These are phyloP conservation scores for Myiotriccus ornatus DNA, from an alignment of 2,797 vertebrate genomes.

Conservation along the genomic window DNA sequence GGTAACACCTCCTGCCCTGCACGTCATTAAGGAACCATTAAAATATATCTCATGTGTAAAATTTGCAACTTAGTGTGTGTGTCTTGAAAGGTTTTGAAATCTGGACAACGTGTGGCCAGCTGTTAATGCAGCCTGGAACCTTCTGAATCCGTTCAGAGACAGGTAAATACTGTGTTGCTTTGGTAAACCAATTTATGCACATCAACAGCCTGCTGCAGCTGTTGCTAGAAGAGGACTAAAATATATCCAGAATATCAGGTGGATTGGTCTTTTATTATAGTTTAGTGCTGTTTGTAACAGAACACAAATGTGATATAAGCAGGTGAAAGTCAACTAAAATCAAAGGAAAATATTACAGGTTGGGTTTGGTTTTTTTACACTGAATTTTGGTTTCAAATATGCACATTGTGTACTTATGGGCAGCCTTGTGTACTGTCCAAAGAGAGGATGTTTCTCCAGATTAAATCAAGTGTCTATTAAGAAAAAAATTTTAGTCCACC, in stretches of 20 bases:
- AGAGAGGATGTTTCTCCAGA: neutral
- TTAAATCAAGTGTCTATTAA: neutral
- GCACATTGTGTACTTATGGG: neutral
- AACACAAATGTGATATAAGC: neutral
- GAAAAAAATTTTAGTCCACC: neutral
- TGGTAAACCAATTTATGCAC: neutral
- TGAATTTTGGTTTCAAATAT: neutral
- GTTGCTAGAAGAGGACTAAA: neutral
- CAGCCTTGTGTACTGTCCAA: neutral
- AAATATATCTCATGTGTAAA: neutral
- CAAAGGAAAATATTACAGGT: neutral
- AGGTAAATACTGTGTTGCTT: neutral
- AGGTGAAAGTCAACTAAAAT: neutral
- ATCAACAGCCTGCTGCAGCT: neutral
- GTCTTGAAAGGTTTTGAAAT: neutral
- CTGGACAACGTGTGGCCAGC: too few relatives aligned
- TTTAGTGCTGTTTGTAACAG: neutral
- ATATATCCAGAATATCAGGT: neutral
- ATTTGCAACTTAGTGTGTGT: accelerated
- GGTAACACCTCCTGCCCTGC: neutral
- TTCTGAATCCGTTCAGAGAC: neutral
- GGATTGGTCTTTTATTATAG: neutral
- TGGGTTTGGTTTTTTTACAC: neutral
- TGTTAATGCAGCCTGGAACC: neutral
- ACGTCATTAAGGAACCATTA: neutral